Percentiles rank a stretch among this genome's conserved stretches.
These are phyloP conservation scores for Eumerus sabulonum DNA, from an alignment of 2,888 invertebrate species.

Conservation along the genomic window DNA sequence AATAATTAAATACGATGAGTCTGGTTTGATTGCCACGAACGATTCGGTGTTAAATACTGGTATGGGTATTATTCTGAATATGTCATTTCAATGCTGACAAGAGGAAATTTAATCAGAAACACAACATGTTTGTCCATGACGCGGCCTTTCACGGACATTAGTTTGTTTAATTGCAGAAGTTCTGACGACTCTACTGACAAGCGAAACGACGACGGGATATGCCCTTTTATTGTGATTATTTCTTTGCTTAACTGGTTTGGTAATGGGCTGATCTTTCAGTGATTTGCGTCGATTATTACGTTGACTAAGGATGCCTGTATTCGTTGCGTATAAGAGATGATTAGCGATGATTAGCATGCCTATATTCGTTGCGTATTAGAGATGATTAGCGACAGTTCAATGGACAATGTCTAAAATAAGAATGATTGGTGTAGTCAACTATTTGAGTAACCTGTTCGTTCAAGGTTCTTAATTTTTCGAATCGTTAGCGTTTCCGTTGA, in stretches of 20 bases:
- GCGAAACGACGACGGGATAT: not conserved
- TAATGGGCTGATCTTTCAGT: not conserved
- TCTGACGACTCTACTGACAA: not conserved
- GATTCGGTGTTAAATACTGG: too few relatives aligned
- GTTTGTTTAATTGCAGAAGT: not conserved
- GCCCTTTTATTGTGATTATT: not conserved
- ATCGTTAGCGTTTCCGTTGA: not conserved
- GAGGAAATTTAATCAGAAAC: too few relatives aligned
- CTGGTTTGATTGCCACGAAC: not conserved
- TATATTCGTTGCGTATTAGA: not conserved
- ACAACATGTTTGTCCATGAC: too few relatives aligned
- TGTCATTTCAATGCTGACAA: too few relatives aligned
- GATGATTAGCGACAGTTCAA: not conserved
- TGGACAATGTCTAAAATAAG: too few relatives aligned
- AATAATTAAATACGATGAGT: slow-evolving; percentile 6
- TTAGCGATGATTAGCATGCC: not conserved
- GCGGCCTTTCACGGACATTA: too few relatives aligned
- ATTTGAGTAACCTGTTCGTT: slow-evolving; percentile 1
- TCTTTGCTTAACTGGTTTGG: not conserved
- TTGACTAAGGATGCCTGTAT: not conserved
- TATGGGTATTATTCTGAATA: slow-evolving; percentile 7
- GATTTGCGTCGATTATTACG: not conserved
- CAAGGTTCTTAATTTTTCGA: not conserved
- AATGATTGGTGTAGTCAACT: not conserved
- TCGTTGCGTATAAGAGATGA: not conserved